Evolutionary conservation across 2,113 vertebrate genomes (phyloP), one percentile per base, ranked within the genome.

Genomic region (Carollia perspicillata): DNA sequence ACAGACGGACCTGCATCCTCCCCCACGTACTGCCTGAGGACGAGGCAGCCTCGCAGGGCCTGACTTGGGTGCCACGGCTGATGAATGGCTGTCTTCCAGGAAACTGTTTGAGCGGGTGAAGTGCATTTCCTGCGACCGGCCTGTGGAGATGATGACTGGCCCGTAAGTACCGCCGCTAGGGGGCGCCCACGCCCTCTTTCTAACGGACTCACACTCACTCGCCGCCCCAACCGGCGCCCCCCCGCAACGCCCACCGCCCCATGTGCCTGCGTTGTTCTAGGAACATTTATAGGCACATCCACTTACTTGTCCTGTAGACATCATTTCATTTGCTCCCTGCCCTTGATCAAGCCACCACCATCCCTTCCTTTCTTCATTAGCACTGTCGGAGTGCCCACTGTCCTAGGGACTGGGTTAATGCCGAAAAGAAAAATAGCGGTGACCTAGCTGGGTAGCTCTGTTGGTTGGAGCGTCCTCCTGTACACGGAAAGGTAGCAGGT

Each of bases 41-140:
- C 0, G 26, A 28, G 22, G 16, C 75, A n/a, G n/a, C 69, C 51
- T 26, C 8, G 0, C 7, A 33, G 60, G 37, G 16, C 23, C 55
- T 49, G 55, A 58, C 23, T 3, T 1, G 12, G 3, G 9, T 9
- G 33, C 1, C 1, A 28, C 8, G 7, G 37, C 89, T 79, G 69
- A 93, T 1, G 2, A 44, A 17, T 1, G 16, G 14, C 0, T 95
- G 78, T 88, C 49, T 97, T 97, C 37, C 96, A 98, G 98, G 96
- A 98, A 98, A 60, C 96, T 98, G 51, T 98, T 97, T 20, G 96
- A 98, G 77, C 93, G 83, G 4, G 97, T 97, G 26, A 98, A 98
- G 51, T 98, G 97, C 95, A 97, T 98, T n/a, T 99, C 98, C 55
- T 98, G 98, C 0, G 94, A 98, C 84, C 97, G 97, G 65, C 96